These are phyloP conservation scores for Mystacides longicornis DNA, from an alignment of 2,888 invertebrate species.

Conservation along the genomic window DNA sequence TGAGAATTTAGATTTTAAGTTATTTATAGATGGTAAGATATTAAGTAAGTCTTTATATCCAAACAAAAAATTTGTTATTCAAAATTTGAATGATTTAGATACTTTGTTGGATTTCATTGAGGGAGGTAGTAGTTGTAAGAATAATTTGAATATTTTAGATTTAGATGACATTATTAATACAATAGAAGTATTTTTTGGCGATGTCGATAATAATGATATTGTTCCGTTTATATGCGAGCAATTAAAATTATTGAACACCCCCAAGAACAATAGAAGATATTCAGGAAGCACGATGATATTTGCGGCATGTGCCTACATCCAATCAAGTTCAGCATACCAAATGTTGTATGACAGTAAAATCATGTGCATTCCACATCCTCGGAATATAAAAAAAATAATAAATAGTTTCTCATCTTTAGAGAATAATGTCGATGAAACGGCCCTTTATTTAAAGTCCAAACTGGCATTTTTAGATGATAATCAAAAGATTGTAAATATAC, in stretches of 20 bases:
- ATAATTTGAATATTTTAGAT: background rate
- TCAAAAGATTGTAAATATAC: background rate
- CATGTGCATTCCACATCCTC: background rate
- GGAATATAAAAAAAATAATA: background rate
- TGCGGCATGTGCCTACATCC: background rate
- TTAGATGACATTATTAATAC: background rate
- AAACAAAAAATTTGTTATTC: background rate
- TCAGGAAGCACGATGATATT: slow-evolving; percentile 3
- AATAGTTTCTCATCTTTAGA: background rate
- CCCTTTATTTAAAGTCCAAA: background rate
- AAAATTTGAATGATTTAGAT: background rate
- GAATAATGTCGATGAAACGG: background rate
- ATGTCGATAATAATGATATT: background rate
- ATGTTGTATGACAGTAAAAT: background rate
- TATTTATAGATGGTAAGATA: slow-evolving; percentile 5
- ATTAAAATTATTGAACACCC: background rate
- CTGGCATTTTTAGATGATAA: background rate
- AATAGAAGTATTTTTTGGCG: background rate
- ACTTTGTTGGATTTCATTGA: background rate
- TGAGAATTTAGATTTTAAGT: background rate
- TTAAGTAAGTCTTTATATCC: slow-evolving; percentile 3
- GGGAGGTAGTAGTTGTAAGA: background rate
- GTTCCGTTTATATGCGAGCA: background rate
- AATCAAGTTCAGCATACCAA: background rate
- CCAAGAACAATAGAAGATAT: background rate